phyloP scores from a whole-genome alignment of 2,113 vertebrate species.

The Nannobrachium achirus region DNA sequence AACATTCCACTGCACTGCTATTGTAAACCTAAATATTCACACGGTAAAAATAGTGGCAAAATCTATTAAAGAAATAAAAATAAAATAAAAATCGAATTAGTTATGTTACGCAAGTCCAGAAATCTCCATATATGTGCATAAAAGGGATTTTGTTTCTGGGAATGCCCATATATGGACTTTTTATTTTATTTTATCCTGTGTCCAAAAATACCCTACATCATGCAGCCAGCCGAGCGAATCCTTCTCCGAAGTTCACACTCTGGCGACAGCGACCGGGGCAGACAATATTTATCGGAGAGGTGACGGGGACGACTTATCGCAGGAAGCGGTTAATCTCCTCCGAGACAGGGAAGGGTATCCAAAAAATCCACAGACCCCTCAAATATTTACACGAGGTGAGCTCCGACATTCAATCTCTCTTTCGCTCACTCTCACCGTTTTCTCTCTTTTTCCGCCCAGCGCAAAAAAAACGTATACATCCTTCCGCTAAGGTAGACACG shows the following conservation, averaged over 20 bases:
- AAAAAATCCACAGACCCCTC: conserved; percentile 83
- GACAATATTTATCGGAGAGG: conserved; percentile 50
- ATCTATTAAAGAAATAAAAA: too few relatives aligned
- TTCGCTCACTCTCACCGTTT: conserved; percentile 70
- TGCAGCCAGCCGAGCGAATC: neutral
- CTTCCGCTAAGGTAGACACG: conserved; percentile 87
- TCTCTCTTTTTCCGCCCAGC: conserved; percentile 74
- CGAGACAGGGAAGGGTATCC: conserved; percentile 82
- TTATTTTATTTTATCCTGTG: too few relatives aligned
- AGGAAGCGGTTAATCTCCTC: conserved; percentile 84
- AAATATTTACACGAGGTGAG: conserved; percentile 97
- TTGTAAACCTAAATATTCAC: too few relatives aligned
- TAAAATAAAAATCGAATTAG: too few relatives aligned
- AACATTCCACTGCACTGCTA: too few relatives aligned
- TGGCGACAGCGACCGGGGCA: conserved; percentile 26
- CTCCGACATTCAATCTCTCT: conserved; percentile 83
- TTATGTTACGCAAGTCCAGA: too few relatives aligned
- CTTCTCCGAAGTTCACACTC: neutral
- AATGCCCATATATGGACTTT: too few relatives aligned
- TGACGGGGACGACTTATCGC: conserved; percentile 59
- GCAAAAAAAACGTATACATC: conserved; percentile 79
- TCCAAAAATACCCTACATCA: too few relatives aligned
- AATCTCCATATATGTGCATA: too few relatives aligned
- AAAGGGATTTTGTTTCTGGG: too few relatives aligned
- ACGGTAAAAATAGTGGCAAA: too few relatives aligned